Conservation (phyloP, 92 coral and sea anemone genomes). For the Heliopora coerulea region DNA sequence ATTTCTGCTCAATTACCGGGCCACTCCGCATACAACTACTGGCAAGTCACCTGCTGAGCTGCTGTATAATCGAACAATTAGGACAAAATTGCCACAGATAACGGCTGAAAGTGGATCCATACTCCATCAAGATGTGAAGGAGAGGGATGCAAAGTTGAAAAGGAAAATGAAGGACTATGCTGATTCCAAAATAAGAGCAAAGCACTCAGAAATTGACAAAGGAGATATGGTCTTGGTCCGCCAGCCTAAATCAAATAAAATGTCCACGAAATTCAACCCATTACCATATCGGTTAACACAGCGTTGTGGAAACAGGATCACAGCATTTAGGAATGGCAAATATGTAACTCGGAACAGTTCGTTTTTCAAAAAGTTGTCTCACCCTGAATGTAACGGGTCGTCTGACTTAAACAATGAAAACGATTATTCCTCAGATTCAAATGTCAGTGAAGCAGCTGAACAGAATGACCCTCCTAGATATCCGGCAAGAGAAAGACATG, state of each 20-base stretch:
- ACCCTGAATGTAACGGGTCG: too few species aligned
- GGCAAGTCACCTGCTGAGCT: conserved; percentile 29
- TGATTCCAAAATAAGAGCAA: neutral
- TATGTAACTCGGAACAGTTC: neutral
- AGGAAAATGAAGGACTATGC: conserved; percentile 20
- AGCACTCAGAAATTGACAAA: neutral
- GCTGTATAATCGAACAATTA: conserved; percentile 16
- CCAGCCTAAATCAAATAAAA: conserved; percentile 2
- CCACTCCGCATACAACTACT: conserved; percentile 43
- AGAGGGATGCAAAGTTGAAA: neutral
- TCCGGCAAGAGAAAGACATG: neutral
- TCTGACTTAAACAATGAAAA: neutral
- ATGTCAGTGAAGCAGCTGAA: neutral
- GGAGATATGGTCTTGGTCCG: conserved; percentile 33
- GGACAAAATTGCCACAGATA: conserved; percentile 22
- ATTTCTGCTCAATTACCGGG: conserved; percentile 47
- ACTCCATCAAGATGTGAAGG: neutral
- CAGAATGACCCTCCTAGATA: neutral
- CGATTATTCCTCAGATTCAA: too few species aligned
- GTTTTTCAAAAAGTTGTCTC: neutral
- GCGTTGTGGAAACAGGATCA: conserved; percentile 17
- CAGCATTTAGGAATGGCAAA: neutral
- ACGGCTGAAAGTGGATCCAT: neutral
- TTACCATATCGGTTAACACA: neutral
- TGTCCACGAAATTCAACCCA: conserved; percentile 14